Evolutionary conservation across 2,888 invertebrate species (phyloP), one percentile per base, ranked within the genome.

Genomic region (Listrodromus nycthemerus): DNA sequence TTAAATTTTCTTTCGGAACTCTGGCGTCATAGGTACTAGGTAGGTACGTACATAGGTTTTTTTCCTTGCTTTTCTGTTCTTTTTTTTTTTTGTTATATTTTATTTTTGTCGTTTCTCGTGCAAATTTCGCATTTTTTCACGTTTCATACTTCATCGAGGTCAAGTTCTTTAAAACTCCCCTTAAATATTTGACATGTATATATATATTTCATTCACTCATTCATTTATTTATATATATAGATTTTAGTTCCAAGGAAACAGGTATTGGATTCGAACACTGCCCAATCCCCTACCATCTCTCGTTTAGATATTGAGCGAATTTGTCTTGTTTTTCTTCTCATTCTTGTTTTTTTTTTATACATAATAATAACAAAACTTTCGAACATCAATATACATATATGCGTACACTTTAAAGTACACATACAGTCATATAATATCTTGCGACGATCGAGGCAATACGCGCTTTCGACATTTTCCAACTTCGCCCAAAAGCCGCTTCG

Each of bases 381-480:
- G 89, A 92, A 91, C 91, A 91, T 91, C 88, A 89, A 90, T 90
- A 90, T 91, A 89, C 87, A 87, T 84, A 84, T 85, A 87, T 80
- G 80, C 80, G 85, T 84, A 82, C 76, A 65, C 73, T 8, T 45
- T 55, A 67, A 78, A 70, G 74, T 70, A 82, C 80, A 80, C 80
- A 84, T 83, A 84, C 84, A 85, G 83, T 83, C 63, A 85, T 83
- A 86, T 86, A 86, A 88, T 89, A 90, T 89, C 89, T 89, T 84
- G 86, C 87, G 87, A 86, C 89, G 89, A 90, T 90, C 88, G 88
- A 86, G 86, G 87, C 84, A 86, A 88, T 63, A 52, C 85, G 82
- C 87, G 87, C 86, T 89, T 86, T 87, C 87, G 88, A 86, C 86
- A 87, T 86, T 55, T 74, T 61, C 27, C 37, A n/a, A 61, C 13